These are phyloP conservation scores for Forbesichthys agassizii DNA, from an alignment of 2,113 vertebrate species.

Conservation along the genomic window DNA sequence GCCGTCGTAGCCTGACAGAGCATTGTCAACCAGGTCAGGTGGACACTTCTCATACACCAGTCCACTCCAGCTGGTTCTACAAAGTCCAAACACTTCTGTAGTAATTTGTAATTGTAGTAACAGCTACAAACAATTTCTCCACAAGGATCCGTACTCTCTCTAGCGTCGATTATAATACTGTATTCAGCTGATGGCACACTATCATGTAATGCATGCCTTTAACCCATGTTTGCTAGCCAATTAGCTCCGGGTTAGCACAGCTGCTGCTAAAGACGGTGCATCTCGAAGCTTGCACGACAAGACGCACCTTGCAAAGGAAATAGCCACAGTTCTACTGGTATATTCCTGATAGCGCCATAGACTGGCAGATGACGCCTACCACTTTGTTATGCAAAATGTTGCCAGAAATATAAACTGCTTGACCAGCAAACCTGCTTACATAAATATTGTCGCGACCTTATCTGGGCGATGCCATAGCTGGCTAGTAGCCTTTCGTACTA, in stretches of 20 bases:
- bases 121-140: no score
- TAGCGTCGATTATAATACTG: no score
- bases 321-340: constrained; percentile 21
- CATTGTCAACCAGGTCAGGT: no score
- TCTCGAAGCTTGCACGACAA: constrained; percentile 4
- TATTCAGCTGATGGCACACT: no score
- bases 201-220: no score
- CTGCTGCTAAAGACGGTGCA: constrained; percentile 13
- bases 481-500: neutral
- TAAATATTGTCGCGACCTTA: constrained; percentile 20
- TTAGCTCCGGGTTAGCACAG: constrained; percentile 24
- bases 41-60: no score
- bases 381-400: constrained; percentile 24
- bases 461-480: constrained; percentile 24
- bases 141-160: no score
- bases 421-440: constrained; percentile 3
- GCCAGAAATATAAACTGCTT: constrained; percentile 35
- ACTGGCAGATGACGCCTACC: constrained; percentile 47
- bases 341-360: constrained; percentile 40
- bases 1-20: no score
- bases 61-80: no score
- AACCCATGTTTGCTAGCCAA: neutral
- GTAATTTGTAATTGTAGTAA: no score
- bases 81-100: no score
- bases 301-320: constrained; percentile 67